A percentile compares a stretch with the other conserved stretches of the same genome.
Conservation (phyloP, 2,113 vertebrate species). For the Anseranas semipalmata region DNA sequence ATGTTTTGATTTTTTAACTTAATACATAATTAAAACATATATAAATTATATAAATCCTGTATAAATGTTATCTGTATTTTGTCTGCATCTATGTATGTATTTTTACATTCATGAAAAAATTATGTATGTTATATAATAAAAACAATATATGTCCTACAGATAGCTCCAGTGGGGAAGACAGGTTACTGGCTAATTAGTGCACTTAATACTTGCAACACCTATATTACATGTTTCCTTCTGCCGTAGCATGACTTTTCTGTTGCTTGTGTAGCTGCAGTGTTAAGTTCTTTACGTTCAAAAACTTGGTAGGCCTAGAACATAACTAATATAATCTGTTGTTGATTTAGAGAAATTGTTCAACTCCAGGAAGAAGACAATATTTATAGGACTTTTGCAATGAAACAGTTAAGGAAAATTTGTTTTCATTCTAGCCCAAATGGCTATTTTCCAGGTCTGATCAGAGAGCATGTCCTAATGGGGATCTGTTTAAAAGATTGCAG, state of each 20-base stretch:
- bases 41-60: background rate
- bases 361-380: background rate
- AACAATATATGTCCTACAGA: background rate
- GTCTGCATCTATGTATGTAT: background rate
- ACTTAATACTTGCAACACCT: background rate
- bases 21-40: background rate
- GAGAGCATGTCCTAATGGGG: background rate
- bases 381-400: background rate
- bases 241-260: background rate
- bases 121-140: background rate
- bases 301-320: background rate
- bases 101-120: background rate
- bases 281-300: background rate
- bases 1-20: background rate
- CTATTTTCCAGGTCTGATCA: background rate
- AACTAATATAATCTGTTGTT: background rate
- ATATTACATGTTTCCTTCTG: background rate
- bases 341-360: background rate
- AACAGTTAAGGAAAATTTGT: background rate
- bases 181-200: background rate
- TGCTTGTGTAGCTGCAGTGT: background rate
- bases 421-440: background rate
- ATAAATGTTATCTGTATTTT: background rate
- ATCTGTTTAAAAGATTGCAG: background rate
- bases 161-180: background rate